phyloP scores from a whole-genome alignment of 2,888 invertebrate species.

The Phorcus lineatus region DNA sequence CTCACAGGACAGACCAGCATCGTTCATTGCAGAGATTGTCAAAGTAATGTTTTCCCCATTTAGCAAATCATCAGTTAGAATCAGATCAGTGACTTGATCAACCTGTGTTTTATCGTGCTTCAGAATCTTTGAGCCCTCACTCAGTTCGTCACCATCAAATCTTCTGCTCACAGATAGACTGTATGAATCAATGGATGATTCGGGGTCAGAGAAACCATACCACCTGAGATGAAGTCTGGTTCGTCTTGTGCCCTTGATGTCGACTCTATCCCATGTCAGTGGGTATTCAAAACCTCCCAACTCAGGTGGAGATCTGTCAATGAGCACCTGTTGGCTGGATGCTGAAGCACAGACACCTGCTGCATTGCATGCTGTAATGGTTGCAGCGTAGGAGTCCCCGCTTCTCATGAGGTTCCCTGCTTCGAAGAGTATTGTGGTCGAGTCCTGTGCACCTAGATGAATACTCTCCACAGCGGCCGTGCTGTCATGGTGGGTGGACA shows the following conservation, averaged over 20 bases:
- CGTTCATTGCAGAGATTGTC: not conserved
- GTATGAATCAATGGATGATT: slow-evolving; percentile 40
- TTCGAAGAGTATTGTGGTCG: slow-evolving; percentile 18
- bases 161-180: slow-evolving; percentile 33
- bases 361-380: slow-evolving; percentile 41
- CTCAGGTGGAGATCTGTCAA: slow-evolving; percentile 55
- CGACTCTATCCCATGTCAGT: slow-evolving; percentile 30
- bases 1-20: not conserved
- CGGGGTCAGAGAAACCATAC: slow-evolving; percentile 43
- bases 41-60: not conserved
- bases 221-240: slow-evolving; percentile 34
- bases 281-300: slow-evolving; percentile 42
- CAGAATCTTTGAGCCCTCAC: slow-evolving; percentile 24
- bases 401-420: slow-evolving; percentile 23
- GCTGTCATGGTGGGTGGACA: slow-evolving; percentile 31
- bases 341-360: slow-evolving; percentile 45
- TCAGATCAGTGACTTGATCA: not conserved
- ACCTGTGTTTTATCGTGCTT: not conserved
- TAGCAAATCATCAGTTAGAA: not conserved
- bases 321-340: slow-evolving; percentile 36
- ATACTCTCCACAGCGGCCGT: slow-evolving; percentile 23
- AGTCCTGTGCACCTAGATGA: slow-evolving; percentile 22
- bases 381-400: slow-evolving; percentile 35
- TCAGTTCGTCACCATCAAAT: slow-evolving; percentile 40
- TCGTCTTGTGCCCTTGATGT: not conserved